Evolutionary conservation across 2,888 invertebrate genomes (phyloP).

Genomic region (Polydrusus tereticollis): DNA sequence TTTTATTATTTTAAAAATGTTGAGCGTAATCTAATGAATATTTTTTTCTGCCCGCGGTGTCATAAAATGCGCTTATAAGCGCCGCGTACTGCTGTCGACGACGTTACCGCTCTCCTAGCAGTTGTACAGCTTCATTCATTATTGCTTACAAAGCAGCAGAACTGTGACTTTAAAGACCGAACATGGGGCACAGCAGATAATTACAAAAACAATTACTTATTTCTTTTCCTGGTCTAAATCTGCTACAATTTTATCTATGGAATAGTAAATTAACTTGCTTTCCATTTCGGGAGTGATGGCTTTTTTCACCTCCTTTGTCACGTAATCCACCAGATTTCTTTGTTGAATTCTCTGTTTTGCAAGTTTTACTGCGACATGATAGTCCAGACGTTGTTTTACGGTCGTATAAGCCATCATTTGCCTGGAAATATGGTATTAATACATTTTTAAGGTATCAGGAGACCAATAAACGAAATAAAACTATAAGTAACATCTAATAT

Average conservation of each 20-base stretch:
- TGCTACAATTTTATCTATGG: slow-evolving; percentile 51
- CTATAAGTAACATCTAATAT: too few species aligned
- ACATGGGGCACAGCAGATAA: too few species aligned
- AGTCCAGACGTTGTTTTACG: slow-evolving; percentile 88
- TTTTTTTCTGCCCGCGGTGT: not conserved
- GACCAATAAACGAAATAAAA: too few species aligned
- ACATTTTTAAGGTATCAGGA: too few species aligned
- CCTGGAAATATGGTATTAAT: slow-evolving; percentile 11
- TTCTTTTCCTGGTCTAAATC: slow-evolving; percentile 46
- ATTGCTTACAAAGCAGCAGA: too few species aligned
- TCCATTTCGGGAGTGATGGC: slow-evolving; percentile 57
- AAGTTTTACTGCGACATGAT: slow-evolving; percentile 86
- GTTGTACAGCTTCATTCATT: too few species aligned
- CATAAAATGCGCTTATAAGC: too few species aligned
- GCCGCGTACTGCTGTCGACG: too few species aligned
- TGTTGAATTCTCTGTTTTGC: slow-evolving; percentile 87
- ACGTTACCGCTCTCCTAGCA: too few species aligned
- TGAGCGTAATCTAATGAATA: too few species aligned
- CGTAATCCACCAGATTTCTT: slow-evolving; percentile 94
- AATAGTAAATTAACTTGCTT: slow-evolving; percentile 51
- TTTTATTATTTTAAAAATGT: too few species aligned
- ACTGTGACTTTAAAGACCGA: too few species aligned
- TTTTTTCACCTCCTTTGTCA: slow-evolving; percentile 64
- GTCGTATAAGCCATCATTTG: slow-evolving; percentile 69
- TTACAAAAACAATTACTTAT: not conserved